phyloP scores from a whole-genome alignment of 1,140 invertebrate genomes.

The Drosophila lowei region DNA sequence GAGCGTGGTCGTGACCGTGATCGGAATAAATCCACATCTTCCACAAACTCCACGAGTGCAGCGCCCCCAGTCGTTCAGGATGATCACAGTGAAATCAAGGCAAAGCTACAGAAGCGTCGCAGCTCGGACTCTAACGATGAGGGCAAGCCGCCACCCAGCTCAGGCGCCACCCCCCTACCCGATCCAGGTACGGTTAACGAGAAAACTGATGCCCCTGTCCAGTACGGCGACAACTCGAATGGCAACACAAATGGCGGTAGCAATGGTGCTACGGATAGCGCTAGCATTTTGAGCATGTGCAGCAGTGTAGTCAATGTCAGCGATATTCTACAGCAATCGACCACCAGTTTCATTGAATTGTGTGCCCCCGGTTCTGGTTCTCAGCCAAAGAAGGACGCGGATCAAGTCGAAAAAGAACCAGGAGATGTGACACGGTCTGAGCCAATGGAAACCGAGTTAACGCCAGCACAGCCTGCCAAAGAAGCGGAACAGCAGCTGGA shows the following conservation, averaged over 20 bases:
- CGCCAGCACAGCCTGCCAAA: not conserved
- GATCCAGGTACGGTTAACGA: not conserved
- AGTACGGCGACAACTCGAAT: constrained; percentile 50
- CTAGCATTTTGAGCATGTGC: not conserved
- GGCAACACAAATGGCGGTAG: constrained; percentile 44
- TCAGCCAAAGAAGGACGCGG: not conserved
- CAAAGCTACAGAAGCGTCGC: constrained; percentile 56
- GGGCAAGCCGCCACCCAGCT: constrained; percentile 50
- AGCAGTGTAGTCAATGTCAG: constrained; percentile 57
- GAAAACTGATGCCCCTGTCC: constrained; percentile 19
- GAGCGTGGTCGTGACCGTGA: constrained; percentile 53
- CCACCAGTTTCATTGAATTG: constrained; percentile 62
- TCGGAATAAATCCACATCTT: constrained; percentile 53
- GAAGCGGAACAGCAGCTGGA: not conserved
- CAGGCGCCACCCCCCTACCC: not conserved
- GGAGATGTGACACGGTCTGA: not conserved
- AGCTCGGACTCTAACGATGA: constrained; percentile 80
- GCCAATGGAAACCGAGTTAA: not conserved
- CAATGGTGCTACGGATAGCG: constrained; percentile 32
- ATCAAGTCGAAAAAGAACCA: not conserved
- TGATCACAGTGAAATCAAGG: constrained; percentile 65
- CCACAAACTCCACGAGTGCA: constrained; percentile 27
- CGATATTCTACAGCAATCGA: constrained; percentile 69
- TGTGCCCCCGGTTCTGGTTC: constrained; percentile 7
- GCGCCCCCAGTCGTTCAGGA: constrained; percentile 38